Conservation (phyloP, 2,113 vertebrate genomes). For the Heterochromis multidens region DNA sequence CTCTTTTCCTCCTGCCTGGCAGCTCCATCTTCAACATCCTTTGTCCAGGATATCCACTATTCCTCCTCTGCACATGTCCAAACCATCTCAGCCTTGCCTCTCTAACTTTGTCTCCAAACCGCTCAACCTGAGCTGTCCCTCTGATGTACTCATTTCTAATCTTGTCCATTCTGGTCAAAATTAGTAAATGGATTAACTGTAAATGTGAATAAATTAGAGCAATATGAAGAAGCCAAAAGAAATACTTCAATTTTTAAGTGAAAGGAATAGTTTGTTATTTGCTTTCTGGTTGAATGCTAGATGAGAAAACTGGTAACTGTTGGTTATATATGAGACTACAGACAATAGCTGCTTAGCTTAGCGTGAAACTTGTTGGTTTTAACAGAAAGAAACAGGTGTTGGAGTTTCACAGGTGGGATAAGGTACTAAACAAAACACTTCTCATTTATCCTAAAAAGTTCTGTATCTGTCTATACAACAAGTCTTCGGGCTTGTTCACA, state of each 20-base stretch:
- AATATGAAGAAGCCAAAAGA: accelerated
- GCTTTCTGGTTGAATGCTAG: too few species aligned
- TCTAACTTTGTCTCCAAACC: too few species aligned
- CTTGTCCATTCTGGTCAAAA: not conserved
- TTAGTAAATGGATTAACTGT: not conserved
- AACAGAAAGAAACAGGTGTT: not conserved
- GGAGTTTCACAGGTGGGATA: not conserved
- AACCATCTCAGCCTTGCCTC: not conserved
- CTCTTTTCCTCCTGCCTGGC: too few species aligned
- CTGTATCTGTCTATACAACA: not conserved
- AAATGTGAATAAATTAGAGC: not conserved
- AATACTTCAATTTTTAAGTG: not conserved
- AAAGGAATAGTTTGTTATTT: not conserved
- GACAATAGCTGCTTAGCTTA: not conserved
- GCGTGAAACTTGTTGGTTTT: not conserved
- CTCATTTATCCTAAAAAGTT: not conserved
- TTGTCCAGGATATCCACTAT: not conserved
- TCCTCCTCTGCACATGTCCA: not conserved
- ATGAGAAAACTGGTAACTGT: not conserved
- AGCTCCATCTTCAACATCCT: too few species aligned
- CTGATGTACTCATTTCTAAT: not conserved
- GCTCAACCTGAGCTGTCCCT: not conserved
- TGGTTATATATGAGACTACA: not conserved
- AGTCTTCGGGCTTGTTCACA: too few species aligned
- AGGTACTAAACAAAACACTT: not conserved